These are phyloP conservation scores for Ellobius talpinus DNA, from an alignment of 2,113 vertebrate genomes.

Conservation along the genomic window DNA sequence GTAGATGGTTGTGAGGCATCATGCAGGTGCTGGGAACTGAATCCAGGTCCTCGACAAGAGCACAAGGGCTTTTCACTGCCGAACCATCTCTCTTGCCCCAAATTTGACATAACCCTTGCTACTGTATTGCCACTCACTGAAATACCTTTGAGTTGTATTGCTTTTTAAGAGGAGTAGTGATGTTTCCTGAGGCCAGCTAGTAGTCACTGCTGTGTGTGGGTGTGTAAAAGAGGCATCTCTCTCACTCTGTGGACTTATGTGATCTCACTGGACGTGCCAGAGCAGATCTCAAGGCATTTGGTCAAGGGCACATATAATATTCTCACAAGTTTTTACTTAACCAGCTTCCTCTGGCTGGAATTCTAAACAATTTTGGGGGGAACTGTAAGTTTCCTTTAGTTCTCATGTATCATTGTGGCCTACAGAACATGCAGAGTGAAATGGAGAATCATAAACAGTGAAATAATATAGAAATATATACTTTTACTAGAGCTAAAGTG, in stretches of 20 bases:
- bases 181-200: background rate
- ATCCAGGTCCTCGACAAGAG: background rate
- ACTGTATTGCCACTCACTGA: background rate
- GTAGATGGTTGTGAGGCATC: background rate
- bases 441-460: background rate
- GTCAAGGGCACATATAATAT: background rate
- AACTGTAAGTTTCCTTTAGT: background rate
- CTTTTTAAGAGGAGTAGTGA: background rate
- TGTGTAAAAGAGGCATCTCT: background rate
- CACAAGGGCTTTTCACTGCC: background rate
- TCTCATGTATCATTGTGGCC: background rate
- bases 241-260: accelerated
- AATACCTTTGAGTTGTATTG: background rate
- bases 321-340: background rate
- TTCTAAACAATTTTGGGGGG: background rate
- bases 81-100: background rate
- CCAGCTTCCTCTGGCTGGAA: background rate
- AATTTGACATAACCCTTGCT: background rate
- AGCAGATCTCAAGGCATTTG: background rate
- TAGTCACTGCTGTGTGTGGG: background rate
- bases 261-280: background rate
- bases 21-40: background rate
- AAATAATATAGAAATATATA: background rate
- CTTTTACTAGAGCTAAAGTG: background rate
- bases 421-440: background rate